Evolutionary conservation across 2,888 invertebrate species (phyloP), one percentile per base, ranked within the genome.

Genomic region (Erannis defoliaria): DNA sequence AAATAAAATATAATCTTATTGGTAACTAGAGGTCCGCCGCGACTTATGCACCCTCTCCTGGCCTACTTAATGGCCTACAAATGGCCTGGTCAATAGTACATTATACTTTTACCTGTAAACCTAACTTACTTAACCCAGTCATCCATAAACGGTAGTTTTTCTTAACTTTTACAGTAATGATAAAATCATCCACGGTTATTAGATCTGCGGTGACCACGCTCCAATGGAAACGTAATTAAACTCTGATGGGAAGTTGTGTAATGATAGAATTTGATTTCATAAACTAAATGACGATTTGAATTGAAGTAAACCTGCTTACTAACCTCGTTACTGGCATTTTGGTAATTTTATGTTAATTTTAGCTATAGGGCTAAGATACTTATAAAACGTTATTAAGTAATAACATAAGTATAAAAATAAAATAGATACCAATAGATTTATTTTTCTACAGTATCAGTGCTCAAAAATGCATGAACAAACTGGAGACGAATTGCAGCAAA

Each of bases 101-200:
- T 18, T 49, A 14, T n/a, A 35, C 14, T 21, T 8, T 35, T 21
- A 19, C 3, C 35, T n/a, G 8, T 21, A 35, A 49, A 35, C 5
- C 33, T 1, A 5, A 5, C 19, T 40, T 23, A 46, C 14, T 50
- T 50, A 16, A 46, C 29, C 38, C 31, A 53, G 29, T 53, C 53
- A 40, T 19, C 31, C 45, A 12, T 37, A 40, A 40, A 19, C 40
- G 19, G 12, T 12, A 12, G 46, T 46, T 37, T 40, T 14, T 14
- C 3, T 23, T 14, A 40, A 9, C 33, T 49, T 49, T 42, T 49
- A n/a, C 14, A 31, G 26, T 50, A 61, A 50, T 61, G 50, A 29
- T 61, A 50, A 61, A 55, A 61, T 61, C 49, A 43, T 50, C 60
- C 23, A 38, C 55, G 49, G 55, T 54, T 45, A 54, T 54, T 55